Conservation (phyloP, 2,113 vertebrate species). For the Coracopsis vasa region DNA sequence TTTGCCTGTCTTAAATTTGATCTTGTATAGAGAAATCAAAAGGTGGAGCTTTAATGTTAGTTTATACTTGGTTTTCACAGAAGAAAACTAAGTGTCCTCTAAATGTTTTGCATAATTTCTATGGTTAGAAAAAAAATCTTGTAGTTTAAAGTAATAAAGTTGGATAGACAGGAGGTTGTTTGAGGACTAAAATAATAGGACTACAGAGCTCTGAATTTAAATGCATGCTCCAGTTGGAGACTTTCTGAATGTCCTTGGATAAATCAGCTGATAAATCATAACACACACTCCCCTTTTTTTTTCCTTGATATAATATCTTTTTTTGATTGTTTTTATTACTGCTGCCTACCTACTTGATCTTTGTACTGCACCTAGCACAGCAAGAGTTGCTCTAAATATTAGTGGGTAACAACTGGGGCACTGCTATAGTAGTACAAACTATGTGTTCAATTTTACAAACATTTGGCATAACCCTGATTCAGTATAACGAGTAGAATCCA, state of each 20-base stretch:
- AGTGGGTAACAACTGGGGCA: not conserved
- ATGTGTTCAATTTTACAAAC: not conserved
- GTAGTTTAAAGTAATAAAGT: not conserved
- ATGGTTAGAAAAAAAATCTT: not conserved
- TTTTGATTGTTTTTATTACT: not conserved
- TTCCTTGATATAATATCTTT: not conserved
- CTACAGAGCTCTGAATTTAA: not conserved
- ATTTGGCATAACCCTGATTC: not conserved
- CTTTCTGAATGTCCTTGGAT: not conserved
- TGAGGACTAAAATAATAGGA: not conserved
- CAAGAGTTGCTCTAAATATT: not conserved
- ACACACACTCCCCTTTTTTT: not conserved
- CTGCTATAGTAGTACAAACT: not conserved
- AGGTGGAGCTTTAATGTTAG: not conserved
- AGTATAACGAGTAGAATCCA: not conserved
- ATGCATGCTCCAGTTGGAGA: not conserved
- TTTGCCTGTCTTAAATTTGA: not conserved
- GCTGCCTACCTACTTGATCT: not conserved
- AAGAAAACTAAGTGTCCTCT: not conserved
- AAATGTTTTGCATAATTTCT: not conserved
- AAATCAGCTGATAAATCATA: not conserved
- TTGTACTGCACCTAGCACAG: not conserved
- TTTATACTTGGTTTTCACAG: not conserved
- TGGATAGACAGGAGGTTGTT: not conserved
- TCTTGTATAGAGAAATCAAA: not conserved